Evolutionary conservation across 1,140 invertebrate genomes (phyloP).

Genomic region (Ladona fulva): DNA sequence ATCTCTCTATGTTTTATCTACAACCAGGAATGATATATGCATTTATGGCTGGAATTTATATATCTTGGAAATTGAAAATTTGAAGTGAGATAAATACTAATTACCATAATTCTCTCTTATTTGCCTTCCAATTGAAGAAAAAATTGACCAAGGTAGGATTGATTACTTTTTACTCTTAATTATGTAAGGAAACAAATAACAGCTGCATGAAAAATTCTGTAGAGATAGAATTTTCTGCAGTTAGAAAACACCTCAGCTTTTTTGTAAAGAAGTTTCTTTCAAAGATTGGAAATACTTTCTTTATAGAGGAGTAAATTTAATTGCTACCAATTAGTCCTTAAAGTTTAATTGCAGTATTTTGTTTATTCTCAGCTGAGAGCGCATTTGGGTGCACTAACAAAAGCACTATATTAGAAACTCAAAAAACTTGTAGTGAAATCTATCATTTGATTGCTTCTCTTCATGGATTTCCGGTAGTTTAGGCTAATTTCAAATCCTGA

Average conservation of each 20-base stretch:
- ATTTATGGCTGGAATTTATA: too few species aligned
- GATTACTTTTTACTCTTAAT: background rate
- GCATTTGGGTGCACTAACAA: background rate
- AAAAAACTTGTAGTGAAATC: too few species aligned
- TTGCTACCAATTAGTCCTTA: background rate
- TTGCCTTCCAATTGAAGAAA: background rate
- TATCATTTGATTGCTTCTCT: too few species aligned
- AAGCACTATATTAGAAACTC: background rate
- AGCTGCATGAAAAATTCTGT: background rate
- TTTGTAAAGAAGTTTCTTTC: background rate
- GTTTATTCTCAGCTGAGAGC: background rate
- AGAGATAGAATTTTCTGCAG: background rate
- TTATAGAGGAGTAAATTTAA: background rate
- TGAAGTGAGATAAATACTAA: background rate
- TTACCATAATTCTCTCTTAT: background rate
- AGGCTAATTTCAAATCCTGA: too few species aligned
- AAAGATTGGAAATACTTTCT: background rate
- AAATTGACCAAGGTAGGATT: background rate
- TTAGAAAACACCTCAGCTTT: background rate
- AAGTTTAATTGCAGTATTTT: background rate
- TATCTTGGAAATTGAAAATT: too few species aligned
- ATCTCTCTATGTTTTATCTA: too few species aligned
- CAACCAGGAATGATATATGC: too few species aligned
- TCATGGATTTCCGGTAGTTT: too few species aligned
- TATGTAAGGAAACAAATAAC: too few species aligned